phyloP scores from a whole-genome alignment of 2,113 vertebrate genomes.

The Numida meleagris region DNA sequence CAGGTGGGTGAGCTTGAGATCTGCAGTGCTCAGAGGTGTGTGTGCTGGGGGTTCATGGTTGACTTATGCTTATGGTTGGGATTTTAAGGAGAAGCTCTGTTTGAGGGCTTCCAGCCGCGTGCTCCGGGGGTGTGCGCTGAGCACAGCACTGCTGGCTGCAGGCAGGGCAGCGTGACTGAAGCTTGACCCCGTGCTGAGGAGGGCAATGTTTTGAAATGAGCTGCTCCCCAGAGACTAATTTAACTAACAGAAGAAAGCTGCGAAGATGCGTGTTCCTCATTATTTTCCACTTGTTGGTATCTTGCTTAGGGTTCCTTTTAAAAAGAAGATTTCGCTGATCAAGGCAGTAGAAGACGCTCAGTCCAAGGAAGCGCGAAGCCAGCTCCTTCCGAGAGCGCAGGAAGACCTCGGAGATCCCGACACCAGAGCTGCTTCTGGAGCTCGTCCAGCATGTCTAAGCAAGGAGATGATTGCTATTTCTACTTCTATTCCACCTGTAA shows the following conservation, averaged over 20 bases:
- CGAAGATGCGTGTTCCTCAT: background rate
- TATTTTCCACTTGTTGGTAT: background rate
- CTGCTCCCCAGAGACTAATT: background rate
- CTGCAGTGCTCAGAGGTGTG: background rate
- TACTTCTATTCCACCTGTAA: slow-evolving; percentile 95
- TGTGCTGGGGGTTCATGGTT: background rate
- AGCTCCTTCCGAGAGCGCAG: slow-evolving; percentile 36
- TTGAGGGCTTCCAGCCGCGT: background rate
- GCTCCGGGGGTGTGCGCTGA: background rate
- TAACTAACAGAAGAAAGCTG: accelerated
- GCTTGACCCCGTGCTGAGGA: accelerated
- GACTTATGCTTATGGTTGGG: too few relatives aligned
- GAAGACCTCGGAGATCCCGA: slow-evolving; percentile 19
- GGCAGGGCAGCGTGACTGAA: background rate
- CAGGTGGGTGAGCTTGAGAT: slow-evolving; percentile 78
- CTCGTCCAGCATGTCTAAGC: slow-evolving; percentile 82
- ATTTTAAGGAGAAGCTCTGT: background rate
- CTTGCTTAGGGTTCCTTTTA: slow-evolving; percentile 65
- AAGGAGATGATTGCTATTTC: slow-evolving; percentile 97
- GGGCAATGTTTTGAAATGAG: too few relatives aligned
- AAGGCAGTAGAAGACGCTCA: slow-evolving; percentile 64
- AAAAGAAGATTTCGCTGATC: slow-evolving; percentile 73
- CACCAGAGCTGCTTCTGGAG: background rate
- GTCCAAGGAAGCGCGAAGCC: slow-evolving; percentile 37
- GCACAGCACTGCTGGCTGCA: background rate